These are phyloP conservation scores for Scortum barcoo DNA, from an alignment of 2,113 vertebrate species.

Conservation along the genomic window DNA sequence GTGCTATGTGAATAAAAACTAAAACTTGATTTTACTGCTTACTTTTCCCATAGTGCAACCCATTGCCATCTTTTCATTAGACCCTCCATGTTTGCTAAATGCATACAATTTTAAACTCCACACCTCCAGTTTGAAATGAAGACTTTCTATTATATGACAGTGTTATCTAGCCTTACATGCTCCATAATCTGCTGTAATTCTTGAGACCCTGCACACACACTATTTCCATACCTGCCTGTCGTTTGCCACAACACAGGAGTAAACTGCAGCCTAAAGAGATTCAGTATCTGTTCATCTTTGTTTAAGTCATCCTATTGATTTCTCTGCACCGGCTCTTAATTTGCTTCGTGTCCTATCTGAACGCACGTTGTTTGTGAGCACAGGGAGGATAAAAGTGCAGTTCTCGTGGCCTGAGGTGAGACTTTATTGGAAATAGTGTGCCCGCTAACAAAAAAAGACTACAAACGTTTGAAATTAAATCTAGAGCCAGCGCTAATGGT, in stretches of 20 bases:
- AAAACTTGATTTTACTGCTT: background rate
- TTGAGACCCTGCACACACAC: background rate
- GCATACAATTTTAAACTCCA: background rate
- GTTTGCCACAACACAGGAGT: background rate
- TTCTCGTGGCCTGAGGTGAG: constrained; percentile 13
- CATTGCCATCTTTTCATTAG: background rate
- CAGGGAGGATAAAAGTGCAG: background rate
- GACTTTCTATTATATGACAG: background rate
- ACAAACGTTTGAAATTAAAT: background rate
- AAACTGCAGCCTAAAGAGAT: constrained; percentile 1
- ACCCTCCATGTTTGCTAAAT: background rate
- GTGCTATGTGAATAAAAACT: background rate
- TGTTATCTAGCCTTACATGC: background rate
- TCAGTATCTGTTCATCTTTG: constrained; percentile 12
- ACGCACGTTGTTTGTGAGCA: background rate
- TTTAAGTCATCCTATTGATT: constrained; percentile 16
- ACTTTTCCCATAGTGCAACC: background rate
- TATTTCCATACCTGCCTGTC: background rate
- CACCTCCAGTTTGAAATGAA: background rate
- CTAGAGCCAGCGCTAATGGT: background rate
- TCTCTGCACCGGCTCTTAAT: constrained; percentile 7
- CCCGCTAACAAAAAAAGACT: constrained; percentile 5
- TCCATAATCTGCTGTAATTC: background rate
- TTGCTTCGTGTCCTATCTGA: background rate
- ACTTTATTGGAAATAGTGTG: constrained; percentile 9